Conservation (phyloP, 2,888 invertebrate species). For the Linnaemya vulpina region DNA sequence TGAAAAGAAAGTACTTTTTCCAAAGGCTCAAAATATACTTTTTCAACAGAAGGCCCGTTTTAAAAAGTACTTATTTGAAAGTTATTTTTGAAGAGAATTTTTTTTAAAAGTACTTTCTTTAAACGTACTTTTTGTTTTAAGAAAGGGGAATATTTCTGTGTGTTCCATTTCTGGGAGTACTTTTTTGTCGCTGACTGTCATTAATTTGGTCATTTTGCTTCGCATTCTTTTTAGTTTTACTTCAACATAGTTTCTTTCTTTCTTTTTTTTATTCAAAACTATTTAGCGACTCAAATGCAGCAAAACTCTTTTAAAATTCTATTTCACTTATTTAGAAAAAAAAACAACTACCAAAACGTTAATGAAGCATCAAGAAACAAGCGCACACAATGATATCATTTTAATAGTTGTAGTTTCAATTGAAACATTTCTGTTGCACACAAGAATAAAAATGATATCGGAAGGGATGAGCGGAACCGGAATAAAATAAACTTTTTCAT, state of each 20-base stretch:
- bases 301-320: slow-evolving; percentile 44
- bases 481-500: slow-evolving; percentile 46
- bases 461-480: neutral
- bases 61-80: too few relatives aligned
- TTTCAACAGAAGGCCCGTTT: too few relatives aligned
- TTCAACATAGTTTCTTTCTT: slow-evolving; percentile 12
- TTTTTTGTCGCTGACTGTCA: neutral
- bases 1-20: too few relatives aligned
- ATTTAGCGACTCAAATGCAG: slow-evolving; percentile 34
- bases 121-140: too few relatives aligned
- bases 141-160: neutral
- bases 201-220: neutral
- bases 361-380: neutral
- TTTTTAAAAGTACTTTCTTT: too few relatives aligned
- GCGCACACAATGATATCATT: slow-evolving; percentile 44
- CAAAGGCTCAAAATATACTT: too few relatives aligned
- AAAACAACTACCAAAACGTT: neutral
- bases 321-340: slow-evolving; percentile 31
- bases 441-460: neutral
- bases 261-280: slow-evolving; percentile 17
- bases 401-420: slow-evolving; percentile 40
- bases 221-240: slow-evolving; percentile 3
- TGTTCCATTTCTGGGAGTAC: neutral
- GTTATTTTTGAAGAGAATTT: too few relatives aligned
- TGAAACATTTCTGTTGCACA: neutral